Percentiles rank a stretch among this genome's conserved stretches.
These are phyloP conservation scores for Hippopotamyrus pictus DNA, from an alignment of 2,797 vertebrate genomes.

Conservation along the genomic window DNA sequence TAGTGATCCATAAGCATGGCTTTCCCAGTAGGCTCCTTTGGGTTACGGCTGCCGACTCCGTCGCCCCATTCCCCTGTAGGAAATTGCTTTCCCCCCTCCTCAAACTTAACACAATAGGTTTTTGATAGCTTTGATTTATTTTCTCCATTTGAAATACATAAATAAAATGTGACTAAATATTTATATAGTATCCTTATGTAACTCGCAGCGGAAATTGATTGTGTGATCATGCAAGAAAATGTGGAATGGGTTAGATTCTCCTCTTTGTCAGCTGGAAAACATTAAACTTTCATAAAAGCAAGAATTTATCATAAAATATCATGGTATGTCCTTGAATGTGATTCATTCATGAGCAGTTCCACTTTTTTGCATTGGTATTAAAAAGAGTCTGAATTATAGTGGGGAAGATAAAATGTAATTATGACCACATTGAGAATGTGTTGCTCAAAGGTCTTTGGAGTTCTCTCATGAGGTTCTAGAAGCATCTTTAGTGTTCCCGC, in stretches of 20 bases:
- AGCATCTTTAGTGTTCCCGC: not conserved
- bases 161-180: constrained; percentile 20
- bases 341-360: constrained; percentile 8
- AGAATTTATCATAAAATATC: constrained; percentile 24
- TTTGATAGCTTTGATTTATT: constrained; percentile 30
- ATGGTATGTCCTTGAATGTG: constrained; percentile 18
- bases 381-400: constrained; percentile 1
- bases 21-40: constrained; percentile 8
- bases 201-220: constrained; percentile 16
- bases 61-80: constrained; percentile 14
- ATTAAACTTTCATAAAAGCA: constrained; percentile 9
- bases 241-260: constrained; percentile 5
- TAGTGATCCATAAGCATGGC: constrained; percentile 6
- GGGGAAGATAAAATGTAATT: constrained; percentile 16
- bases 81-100: constrained; percentile 31
- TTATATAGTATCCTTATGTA: constrained; percentile 19
- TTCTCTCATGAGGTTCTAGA: not conserved
- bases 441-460: not conserved
- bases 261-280: constrained; percentile 2
- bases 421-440: not conserved
- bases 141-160: constrained; percentile 19
- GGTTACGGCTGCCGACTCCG: constrained; percentile 1
- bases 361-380: constrained; percentile 20
- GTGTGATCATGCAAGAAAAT: not conserved
- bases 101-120: constrained; percentile 3